Conservation (phyloP, 2,797 vertebrate genomes). For the Remorina albescens region DNA sequence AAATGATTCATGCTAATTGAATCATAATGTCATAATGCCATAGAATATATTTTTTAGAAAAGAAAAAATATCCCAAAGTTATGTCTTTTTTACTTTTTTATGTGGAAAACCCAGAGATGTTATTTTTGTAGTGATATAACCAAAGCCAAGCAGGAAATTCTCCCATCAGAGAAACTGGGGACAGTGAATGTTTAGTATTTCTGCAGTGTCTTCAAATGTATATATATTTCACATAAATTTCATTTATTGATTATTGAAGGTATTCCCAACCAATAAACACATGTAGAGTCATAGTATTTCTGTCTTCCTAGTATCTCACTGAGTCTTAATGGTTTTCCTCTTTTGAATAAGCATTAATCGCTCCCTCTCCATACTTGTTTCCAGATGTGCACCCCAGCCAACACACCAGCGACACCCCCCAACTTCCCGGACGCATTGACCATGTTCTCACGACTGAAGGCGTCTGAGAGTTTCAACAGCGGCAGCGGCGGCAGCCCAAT, state of each 20-base stretch:
- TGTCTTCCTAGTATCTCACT: background rate
- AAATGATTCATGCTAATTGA: background rate
- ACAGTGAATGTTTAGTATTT: background rate
- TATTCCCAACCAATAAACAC: no score
- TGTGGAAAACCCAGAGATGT: background rate
- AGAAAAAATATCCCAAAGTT: no score
- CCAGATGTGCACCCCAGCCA: constrained; percentile 98
- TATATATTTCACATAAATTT: no score
- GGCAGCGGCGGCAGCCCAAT: constrained; percentile 88
- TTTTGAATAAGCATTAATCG: background rate
- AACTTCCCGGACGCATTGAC: constrained; percentile 96
- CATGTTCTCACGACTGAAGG: constrained; percentile 98
- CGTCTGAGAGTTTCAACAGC: constrained; percentile 94
- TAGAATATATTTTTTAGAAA: background rate
- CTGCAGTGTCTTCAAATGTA: no score
- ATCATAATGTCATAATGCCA: background rate
- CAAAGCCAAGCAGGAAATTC: background rate
- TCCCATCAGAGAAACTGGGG: background rate
- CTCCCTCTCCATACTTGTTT: constrained; percentile 11
- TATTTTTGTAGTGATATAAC: background rate
- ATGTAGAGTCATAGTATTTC: no score
- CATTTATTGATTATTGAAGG: no score
- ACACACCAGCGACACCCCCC: constrained; percentile 96
- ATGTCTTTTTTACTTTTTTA: background rate
- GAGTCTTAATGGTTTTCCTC: background rate